phyloP scores from a whole-genome alignment of 2,888 invertebrate species.

The Cantharis flavilabris region DNA sequence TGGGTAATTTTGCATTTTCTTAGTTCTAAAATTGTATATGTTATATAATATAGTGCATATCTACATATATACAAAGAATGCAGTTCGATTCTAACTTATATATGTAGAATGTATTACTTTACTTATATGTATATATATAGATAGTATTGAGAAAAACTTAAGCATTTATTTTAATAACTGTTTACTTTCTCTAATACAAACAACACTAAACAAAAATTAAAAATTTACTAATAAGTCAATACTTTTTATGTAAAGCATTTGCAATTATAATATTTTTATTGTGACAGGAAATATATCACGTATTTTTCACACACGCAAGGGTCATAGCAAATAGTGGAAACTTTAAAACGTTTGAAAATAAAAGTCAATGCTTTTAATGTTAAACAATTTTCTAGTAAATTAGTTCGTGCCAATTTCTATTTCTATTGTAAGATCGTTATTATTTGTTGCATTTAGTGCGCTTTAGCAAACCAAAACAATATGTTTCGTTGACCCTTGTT shows the following conservation, averaged over 20 bases:
- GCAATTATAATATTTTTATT: background rate
- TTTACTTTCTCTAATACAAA: background rate
- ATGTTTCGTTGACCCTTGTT: constrained; percentile 13
- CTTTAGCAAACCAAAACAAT: constrained; percentile 3
- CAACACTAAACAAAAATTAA: background rate
- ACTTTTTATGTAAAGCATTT: background rate
- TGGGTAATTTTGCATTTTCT: too few relatives aligned
- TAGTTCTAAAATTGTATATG: too few relatives aligned
- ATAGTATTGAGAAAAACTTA: background rate
- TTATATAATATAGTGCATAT: too few relatives aligned
- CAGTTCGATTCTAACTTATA: too few relatives aligned
- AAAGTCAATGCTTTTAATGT: background rate
- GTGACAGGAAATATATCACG: background rate
- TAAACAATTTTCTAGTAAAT: constrained; percentile 11
- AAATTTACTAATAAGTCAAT: background rate
- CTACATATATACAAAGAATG: too few relatives aligned
- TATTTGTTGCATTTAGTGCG: constrained; percentile 8
- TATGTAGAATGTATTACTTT: too few relatives aligned
- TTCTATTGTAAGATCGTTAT: constrained; percentile 5
- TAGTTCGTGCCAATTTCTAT: constrained; percentile 13
- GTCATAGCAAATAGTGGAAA: background rate
- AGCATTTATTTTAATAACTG: background rate
- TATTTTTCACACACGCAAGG: background rate
- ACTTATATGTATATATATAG: too few relatives aligned
- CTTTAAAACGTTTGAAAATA: constrained; percentile 2